Percentiles rank a stretch among this genome's conserved stretches.
These are phyloP conservation scores for Nerophis ophidion DNA, from an alignment of 2,113 vertebrate genomes.

Conservation along the genomic window DNA sequence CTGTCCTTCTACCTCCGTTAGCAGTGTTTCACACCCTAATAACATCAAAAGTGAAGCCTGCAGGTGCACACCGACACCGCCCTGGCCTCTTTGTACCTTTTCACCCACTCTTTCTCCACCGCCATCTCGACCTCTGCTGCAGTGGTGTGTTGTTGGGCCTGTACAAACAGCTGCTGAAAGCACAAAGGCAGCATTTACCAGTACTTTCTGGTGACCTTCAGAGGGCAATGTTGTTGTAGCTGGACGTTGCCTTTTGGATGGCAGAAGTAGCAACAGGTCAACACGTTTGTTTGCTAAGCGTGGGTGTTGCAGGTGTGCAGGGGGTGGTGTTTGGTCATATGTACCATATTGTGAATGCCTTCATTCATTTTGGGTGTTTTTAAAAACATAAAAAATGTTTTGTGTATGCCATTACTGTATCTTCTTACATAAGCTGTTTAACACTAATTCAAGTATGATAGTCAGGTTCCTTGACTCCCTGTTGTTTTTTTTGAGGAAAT, in stretches of 20 bases:
- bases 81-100: conserved; percentile 30
- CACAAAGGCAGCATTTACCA: conserved; percentile 68
- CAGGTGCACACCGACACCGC: conserved; percentile 31
- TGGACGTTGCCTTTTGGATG: conserved; percentile 33
- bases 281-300: conserved; percentile 29
- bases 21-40: conserved; percentile 53
- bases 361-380: neutral
- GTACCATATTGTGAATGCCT: neutral
- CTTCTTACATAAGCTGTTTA: no score
- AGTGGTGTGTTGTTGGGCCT: conserved; percentile 33
- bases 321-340: conserved; percentile 30
- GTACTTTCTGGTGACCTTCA: conserved; percentile 68
- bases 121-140: neutral
- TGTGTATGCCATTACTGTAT: no score
- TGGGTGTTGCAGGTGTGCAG: conserved; percentile 29
- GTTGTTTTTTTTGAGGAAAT: neutral
- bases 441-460: neutral
- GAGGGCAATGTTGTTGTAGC: conserved; percentile 68
- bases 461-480: neutral
- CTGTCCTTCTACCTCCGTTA: neutral
- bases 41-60: conserved; percentile 52
- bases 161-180: conserved; percentile 45
- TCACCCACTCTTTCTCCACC: conserved; percentile 21
- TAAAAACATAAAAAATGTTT: no score
- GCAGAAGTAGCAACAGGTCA: conserved; percentile 18